Evolutionary conservation across 2,888 invertebrate species (phyloP).

Genomic region (Epistrophe grossulariae): DNA sequence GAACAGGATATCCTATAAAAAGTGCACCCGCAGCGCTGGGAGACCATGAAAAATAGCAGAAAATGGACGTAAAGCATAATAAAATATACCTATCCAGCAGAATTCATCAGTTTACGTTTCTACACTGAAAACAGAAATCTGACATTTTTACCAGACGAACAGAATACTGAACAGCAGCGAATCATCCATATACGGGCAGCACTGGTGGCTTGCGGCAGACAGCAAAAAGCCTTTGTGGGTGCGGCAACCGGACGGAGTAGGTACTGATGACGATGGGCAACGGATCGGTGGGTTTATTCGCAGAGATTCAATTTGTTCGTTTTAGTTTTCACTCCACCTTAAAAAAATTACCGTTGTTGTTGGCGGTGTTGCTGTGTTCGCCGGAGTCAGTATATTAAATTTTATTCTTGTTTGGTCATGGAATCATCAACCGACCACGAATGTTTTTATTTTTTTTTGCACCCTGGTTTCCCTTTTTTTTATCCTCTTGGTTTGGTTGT

Average conservation of each 20-base stretch:
- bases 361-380: constrained; percentile 7
- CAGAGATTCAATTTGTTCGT: constrained; percentile 57
- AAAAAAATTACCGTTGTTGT: constrained; percentile 9
- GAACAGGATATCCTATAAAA: constrained; percentile 54
- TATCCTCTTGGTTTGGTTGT: constrained; percentile 32
- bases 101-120: constrained; percentile 49
- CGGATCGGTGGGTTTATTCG: background rate
- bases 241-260: background rate
- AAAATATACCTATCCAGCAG: background rate
- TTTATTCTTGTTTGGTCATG: constrained; percentile 66
- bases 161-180: constrained; percentile 7
- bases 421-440: constrained; percentile 68
- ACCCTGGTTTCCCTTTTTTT: constrained; percentile 9
- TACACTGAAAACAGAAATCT: constrained; percentile 17
- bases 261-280: too few species aligned
- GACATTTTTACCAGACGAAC: constrained; percentile 20
- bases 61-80: constrained; percentile 22
- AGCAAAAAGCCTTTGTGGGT: background rate
- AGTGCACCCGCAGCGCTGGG: constrained; percentile 33
- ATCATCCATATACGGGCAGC: constrained; percentile 25
- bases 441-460: constrained; percentile 50
- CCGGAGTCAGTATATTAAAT: constrained; percentile 58
- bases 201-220: constrained; percentile 29
- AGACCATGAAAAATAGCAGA: constrained; percentile 3
- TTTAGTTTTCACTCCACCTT: constrained; percentile 46